These are phyloP conservation scores for Hoplias malabaricus DNA, from an alignment of 2,113 vertebrate species.

Conservation along the genomic window DNA sequence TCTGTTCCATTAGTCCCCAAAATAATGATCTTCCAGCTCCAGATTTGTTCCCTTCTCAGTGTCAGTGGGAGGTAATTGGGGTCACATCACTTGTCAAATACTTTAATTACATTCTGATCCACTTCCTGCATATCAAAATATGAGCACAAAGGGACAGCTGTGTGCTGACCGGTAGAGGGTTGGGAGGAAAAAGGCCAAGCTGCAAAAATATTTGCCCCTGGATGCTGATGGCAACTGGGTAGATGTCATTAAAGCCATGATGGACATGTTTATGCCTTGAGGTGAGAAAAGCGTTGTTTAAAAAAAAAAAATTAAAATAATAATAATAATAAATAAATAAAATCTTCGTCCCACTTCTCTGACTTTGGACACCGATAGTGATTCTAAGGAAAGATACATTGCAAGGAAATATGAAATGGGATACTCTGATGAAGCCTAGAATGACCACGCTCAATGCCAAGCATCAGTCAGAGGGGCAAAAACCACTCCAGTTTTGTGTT, in stretches of 20 bases:
- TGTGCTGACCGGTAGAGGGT: constrained; percentile 16
- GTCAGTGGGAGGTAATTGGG: constrained; percentile 60
- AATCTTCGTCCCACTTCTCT: constrained; percentile 20
- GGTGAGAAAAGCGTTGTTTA: constrained; percentile 49
- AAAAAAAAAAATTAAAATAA: constrained; percentile 48
- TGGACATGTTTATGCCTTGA: constrained; percentile 30
- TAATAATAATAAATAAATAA: too few species aligned
- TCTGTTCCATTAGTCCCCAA: not conserved
- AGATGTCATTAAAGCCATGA: constrained; percentile 46
- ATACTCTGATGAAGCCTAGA: not conserved
- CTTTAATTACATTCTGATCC: constrained; percentile 65
- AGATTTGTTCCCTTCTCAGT: not conserved
- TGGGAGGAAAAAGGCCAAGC: constrained; percentile 37
- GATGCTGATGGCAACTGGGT: constrained; percentile 40
- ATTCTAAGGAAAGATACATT: constrained; percentile 36
- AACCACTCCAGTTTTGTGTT: too few species aligned
- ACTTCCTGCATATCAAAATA: constrained; percentile 60
- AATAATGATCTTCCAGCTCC: not conserved
- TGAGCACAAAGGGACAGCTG: constrained; percentile 48
- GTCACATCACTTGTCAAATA: constrained; percentile 56
- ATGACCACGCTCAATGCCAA: too few species aligned
- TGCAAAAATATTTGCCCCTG: constrained; percentile 42
- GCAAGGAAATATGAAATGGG: constrained; percentile 1
- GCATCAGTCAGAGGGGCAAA: too few species aligned
- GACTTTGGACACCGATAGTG: constrained; percentile 27